Conservation (phyloP, 2,797 vertebrate species). For the Molossus molossus region DNA sequence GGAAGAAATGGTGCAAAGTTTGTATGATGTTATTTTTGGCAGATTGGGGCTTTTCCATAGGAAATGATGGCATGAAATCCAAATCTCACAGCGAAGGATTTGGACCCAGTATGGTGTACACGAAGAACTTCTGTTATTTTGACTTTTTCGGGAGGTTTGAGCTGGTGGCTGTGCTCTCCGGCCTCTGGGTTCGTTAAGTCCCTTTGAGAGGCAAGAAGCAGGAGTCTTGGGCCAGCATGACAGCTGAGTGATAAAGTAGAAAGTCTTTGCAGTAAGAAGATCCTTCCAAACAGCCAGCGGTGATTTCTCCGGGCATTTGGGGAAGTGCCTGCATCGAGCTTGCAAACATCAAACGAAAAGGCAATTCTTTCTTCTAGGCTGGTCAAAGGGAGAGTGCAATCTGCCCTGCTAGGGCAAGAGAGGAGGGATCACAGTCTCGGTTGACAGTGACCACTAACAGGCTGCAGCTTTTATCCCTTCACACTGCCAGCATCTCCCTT, state of each 20-base stretch:
- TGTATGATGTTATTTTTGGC: background rate
- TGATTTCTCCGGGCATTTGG: conserved; percentile 48
- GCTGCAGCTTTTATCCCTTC: background rate
- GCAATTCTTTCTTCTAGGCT: conserved; percentile 5
- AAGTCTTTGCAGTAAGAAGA: conserved; percentile 40
- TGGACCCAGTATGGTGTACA: accelerated
- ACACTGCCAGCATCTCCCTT: background rate
- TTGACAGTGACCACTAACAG: conserved; percentile 63
- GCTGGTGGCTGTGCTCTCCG: background rate
- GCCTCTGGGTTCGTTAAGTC: background rate
- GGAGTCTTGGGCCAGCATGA: background rate
- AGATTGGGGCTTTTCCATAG: background rate
- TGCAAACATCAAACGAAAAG: conserved; percentile 51
- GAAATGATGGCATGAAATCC: background rate
- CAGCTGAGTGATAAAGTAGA: background rate
- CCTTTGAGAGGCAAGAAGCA: background rate
- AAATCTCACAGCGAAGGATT: background rate
- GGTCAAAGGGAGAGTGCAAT: background rate
- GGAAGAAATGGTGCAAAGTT: background rate
- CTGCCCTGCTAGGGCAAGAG: background rate
- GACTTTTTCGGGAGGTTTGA: background rate
- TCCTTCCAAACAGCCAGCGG: conserved; percentile 1
- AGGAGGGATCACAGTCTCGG: conserved; percentile 9
- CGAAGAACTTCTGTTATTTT: background rate
- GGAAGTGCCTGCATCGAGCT: conserved; percentile 14